A percentile compares a stretch with the other conserved stretches of the same genome.
phyloP scores from a whole-genome alignment of 1,140 invertebrate genomes.

The Magallana angulata region DNA sequence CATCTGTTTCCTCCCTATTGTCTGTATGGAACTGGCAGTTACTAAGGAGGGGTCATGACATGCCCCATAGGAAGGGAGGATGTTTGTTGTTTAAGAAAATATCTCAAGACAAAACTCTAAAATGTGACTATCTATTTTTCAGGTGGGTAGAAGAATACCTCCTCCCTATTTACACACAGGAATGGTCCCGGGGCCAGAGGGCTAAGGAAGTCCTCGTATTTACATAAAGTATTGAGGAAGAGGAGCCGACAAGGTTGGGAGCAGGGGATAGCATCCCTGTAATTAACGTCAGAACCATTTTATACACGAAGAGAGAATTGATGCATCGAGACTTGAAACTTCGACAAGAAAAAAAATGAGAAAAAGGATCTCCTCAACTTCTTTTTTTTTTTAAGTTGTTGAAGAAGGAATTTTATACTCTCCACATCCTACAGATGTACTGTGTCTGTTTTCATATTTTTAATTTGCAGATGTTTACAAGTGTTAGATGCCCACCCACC shows the following conservation, averaged over 20 bases:
- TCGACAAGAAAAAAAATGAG: no score
- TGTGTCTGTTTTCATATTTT: conserved; percentile 36
- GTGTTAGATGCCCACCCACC: conserved; percentile 20
- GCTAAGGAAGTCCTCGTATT: not conserved
- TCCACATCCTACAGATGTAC: not conserved
- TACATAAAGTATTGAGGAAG: conserved; percentile 30
- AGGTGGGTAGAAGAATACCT: not conserved
- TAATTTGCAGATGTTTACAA: conserved; percentile 36
- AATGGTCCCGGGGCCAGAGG: not conserved
- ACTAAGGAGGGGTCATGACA: not conserved
- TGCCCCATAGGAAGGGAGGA: not conserved
- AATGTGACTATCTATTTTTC: not conserved
- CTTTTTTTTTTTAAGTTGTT: not conserved
- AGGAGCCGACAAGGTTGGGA: not conserved
- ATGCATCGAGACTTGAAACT: not conserved
- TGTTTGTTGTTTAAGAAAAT: not conserved
- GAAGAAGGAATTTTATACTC: not conserved
- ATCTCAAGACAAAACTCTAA: not conserved
- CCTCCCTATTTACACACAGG: conserved; percentile 8
- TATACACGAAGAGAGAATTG: not conserved
- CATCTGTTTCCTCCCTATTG: conserved; percentile 21
- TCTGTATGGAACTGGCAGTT: not conserved
- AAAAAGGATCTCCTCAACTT: not conserved
- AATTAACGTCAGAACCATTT: not conserved
- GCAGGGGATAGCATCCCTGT: not conserved